phyloP scores from a whole-genome alignment of 2,888 invertebrate species.

The Spodoptera exigua region DNA sequence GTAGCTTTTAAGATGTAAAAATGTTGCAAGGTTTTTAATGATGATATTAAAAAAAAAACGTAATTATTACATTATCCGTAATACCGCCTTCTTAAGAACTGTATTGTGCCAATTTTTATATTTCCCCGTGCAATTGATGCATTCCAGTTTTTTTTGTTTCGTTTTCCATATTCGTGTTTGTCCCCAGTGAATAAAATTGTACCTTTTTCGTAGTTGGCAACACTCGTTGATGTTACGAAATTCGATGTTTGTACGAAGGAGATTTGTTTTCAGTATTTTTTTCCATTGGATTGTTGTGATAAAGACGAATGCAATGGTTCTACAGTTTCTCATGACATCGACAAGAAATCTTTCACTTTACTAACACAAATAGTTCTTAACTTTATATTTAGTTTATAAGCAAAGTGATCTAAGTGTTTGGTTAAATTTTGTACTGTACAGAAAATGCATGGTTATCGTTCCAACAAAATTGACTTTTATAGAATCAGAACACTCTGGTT shows the following conservation, averaged over 20 bases:
- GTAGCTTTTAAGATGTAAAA: slow-evolving; percentile 73
- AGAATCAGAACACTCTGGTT: background rate
- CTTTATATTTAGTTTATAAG: slow-evolving; percentile 57
- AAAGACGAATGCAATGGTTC: slow-evolving; percentile 11
- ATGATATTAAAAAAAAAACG: slow-evolving; percentile 57
- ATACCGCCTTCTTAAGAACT: slow-evolving; percentile 73
- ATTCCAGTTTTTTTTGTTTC: slow-evolving; percentile 65
- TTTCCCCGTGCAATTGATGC: slow-evolving; percentile 65
- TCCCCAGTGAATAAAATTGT: slow-evolving; percentile 23
- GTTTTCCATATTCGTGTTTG: slow-evolving; percentile 44
- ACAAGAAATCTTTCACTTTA: slow-evolving; percentile 35
- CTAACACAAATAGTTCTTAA: slow-evolving; percentile 50
- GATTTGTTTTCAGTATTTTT: slow-evolving; percentile 13
- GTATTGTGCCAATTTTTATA: slow-evolving; percentile 80
- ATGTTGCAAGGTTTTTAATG: slow-evolving; percentile 73
- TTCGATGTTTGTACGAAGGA: too few species aligned
- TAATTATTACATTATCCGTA: slow-evolving; percentile 49
- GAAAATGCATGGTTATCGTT: slow-evolving; percentile 30
- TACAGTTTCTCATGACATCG: slow-evolving; percentile 30
- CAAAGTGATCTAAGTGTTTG: slow-evolving; percentile 50
- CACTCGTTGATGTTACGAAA: background rate
- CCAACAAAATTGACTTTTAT: slow-evolving; percentile 21
- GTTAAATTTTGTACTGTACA: slow-evolving; percentile 39
- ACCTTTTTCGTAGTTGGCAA: slow-evolving; percentile 20
- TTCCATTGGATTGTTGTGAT: slow-evolving; percentile 16